Evolutionary conservation across 35 echinoderm and acorn worm species (phyloP).

Genomic region (Anneissia japonica): DNA sequence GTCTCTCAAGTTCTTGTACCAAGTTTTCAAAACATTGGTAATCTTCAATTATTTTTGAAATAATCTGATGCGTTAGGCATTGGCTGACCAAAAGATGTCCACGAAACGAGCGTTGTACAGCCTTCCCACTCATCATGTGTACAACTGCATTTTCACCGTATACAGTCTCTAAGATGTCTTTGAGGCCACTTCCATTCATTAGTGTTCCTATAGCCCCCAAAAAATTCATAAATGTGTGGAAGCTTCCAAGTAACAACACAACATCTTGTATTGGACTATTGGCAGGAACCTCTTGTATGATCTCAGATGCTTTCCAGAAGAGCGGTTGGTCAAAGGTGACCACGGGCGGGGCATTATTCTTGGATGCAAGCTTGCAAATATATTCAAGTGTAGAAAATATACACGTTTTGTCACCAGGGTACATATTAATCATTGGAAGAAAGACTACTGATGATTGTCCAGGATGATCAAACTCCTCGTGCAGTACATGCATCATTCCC

Average conservation of each 20-base stretch:
- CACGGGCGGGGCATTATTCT: neutral
- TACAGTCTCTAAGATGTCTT: neutral
- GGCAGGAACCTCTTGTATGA: neutral
- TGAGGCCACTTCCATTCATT: slow-evolving; percentile 20
- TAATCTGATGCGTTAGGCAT: neutral
- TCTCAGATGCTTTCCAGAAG: neutral
- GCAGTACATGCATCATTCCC: neutral
- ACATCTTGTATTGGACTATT: neutral
- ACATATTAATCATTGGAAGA: neutral
- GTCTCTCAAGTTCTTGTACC: neutral
- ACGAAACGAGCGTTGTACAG: slow-evolving; percentile 4
- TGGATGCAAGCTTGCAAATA: neutral
- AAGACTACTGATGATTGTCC: slow-evolving; percentile 3
- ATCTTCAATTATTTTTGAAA: neutral
- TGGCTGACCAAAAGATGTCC: slow-evolving; percentile 19
- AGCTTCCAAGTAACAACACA: neutral
- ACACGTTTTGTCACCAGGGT: slow-evolving; percentile 3
- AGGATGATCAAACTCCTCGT: neutral
- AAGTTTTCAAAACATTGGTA: neutral
- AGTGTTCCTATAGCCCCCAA: neutral
- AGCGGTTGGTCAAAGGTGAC: neutral
- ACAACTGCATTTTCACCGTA: slow-evolving; percentile 19
- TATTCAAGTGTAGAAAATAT: neutral
- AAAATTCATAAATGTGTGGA: neutral
- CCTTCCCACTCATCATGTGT: slow-evolving; percentile 24